Conservation (phyloP, 2,888 invertebrate genomes). For the Rhabditoides inermis region DNA sequence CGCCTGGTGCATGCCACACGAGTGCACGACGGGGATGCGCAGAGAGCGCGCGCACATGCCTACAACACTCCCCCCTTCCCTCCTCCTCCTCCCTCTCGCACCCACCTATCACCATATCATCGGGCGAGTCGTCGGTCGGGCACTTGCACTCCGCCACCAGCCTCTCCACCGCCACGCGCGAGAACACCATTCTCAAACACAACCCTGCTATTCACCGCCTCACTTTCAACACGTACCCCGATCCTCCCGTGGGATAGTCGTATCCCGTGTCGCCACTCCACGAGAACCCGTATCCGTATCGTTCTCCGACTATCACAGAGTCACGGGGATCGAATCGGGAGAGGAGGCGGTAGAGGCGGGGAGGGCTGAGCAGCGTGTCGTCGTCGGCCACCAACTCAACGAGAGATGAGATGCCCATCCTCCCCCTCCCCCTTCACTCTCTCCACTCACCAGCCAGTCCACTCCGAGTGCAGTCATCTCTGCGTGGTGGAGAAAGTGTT, state of each 20-base stretch:
- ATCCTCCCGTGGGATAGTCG: slow-evolving; percentile 81
- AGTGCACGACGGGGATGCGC: slow-evolving; percentile 67
- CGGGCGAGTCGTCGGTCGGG: slow-evolving; percentile 61
- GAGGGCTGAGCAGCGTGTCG: slow-evolving; percentile 79
- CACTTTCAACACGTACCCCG: slow-evolving; percentile 53
- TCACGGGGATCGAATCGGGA: slow-evolving; percentile 65
- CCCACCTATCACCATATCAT: slow-evolving; percentile 45
- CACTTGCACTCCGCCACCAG: slow-evolving; percentile 66
- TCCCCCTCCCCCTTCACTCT: slow-evolving; percentile 1
- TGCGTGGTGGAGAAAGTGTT: slow-evolving; percentile 54
- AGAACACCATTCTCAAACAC: slow-evolving; percentile 71
- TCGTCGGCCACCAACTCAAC: slow-evolving; percentile 80
- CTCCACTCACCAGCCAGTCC: slow-evolving; percentile 17
- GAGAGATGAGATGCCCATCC: slow-evolving; percentile 62
- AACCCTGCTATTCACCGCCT: not conserved
- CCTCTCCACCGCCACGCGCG: slow-evolving; percentile 62
- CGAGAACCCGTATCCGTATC: slow-evolving; percentile 72
- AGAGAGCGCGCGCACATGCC: slow-evolving; percentile 67
- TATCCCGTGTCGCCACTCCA: slow-evolving; percentile 62
- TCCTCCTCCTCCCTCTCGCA: too few relatives aligned
- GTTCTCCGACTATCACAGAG: slow-evolving; percentile 68
- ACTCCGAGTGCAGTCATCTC: not conserved
- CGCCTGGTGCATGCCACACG: slow-evolving; percentile 78
- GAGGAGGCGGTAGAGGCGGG: slow-evolving; percentile 64
- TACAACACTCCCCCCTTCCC: too few relatives aligned